Percentiles rank a stretch among this genome's conserved stretches.
These are phyloP conservation scores for Palaemon carinicauda DNA, from an alignment of 1,140 invertebrate species.

Conservation along the genomic window DNA sequence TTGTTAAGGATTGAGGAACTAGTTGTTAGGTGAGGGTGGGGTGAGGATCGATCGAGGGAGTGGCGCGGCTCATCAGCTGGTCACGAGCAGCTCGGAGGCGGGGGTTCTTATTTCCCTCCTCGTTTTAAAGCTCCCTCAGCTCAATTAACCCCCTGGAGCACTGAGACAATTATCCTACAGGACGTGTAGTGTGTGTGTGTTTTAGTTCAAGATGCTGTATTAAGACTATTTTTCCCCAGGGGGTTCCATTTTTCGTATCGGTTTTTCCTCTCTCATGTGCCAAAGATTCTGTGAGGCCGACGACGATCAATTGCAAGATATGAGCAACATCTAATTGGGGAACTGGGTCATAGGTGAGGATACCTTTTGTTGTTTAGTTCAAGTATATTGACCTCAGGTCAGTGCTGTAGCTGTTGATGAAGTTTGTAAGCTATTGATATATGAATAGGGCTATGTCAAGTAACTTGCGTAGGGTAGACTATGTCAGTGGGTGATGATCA, in stretches of 20 bases:
- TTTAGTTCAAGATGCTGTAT: slow-evolving; percentile 39
- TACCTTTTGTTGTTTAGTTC: too few species aligned
- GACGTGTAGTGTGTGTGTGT: slow-evolving; percentile 14
- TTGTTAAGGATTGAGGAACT: background rate
- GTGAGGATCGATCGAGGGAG: slow-evolving; percentile 44
- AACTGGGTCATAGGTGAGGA: slow-evolving; percentile 33
- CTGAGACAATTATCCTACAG: background rate
- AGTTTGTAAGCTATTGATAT: too few species aligned
- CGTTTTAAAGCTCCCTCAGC: slow-evolving; percentile 22
- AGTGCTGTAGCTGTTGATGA: too few species aligned
- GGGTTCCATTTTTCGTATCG: background rate
- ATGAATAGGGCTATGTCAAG: too few species aligned
- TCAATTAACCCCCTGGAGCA: background rate
- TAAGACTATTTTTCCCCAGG: background rate
- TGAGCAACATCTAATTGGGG: slow-evolving; percentile 32
- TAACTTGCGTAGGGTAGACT: too few species aligned
- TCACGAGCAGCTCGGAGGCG: slow-evolving; percentile 21
- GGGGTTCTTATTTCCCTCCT: slow-evolving; percentile 31
- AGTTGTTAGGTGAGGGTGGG: slow-evolving; percentile 22
- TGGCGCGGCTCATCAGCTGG: slow-evolving; percentile 42
- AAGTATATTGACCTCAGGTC: too few species aligned
- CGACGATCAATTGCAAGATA: slow-evolving; percentile 8
- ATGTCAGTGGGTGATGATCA: too few species aligned
- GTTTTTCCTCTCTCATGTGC: background rate
- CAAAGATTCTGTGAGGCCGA: background rate